phyloP scores from a whole-genome alignment of 2,113 vertebrate genomes.

The Leucopsar rothschildi region DNA sequence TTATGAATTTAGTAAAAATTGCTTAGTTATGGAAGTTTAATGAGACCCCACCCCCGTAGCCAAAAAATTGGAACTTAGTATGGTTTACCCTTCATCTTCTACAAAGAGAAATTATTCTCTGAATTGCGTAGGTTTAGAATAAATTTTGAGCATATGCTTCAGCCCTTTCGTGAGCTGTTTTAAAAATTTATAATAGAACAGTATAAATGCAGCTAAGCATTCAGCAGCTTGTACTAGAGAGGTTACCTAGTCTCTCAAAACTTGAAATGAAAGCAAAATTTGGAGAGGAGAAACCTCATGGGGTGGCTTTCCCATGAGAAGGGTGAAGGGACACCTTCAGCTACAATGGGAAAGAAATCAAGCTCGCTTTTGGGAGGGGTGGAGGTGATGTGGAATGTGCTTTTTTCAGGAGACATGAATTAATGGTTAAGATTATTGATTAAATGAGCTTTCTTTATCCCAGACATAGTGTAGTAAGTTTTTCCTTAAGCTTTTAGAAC shows the following conservation, averaged over 20 bases:
- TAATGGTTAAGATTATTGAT: neutral
- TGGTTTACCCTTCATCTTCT: neutral
- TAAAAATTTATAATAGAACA: neutral
- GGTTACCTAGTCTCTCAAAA: neutral
- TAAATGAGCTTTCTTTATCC: neutral
- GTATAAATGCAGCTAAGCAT: neutral
- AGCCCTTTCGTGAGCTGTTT: neutral
- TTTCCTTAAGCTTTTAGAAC: neutral
- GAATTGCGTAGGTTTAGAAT: neutral
- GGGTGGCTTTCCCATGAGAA: neutral
- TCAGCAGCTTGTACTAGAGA: neutral
- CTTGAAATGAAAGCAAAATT: neutral
- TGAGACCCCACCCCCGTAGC: neutral
- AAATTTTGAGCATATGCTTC: neutral
- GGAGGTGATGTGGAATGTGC: neutral
- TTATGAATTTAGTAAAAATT: neutral
- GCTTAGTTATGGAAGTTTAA: neutral
- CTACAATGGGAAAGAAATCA: neutral
- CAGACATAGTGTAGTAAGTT: neutral
- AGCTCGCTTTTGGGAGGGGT: neutral
- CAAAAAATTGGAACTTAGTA: neutral
- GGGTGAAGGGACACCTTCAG: neutral
- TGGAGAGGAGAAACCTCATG: neutral
- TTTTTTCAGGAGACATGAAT: accelerated
- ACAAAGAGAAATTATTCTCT: neutral